Evolutionary conservation across 35 echinoderm and acorn worm species (phyloP).

Genomic region (Apostichopus californicus): DNA sequence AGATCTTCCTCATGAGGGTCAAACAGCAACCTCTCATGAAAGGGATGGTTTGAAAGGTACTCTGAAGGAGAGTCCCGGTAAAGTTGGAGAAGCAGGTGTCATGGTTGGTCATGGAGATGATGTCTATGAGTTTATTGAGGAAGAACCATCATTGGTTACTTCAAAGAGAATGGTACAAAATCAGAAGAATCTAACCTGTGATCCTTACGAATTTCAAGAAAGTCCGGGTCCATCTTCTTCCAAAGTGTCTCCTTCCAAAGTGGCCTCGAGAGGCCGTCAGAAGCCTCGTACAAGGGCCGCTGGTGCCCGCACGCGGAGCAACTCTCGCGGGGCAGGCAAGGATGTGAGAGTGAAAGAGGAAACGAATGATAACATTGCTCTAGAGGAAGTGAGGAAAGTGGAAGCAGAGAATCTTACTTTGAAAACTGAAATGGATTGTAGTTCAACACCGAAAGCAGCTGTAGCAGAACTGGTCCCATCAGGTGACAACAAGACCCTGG

Average conservation of each 20-base stretch:
- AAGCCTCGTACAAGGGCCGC: not conserved
- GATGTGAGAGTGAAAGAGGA: slow-evolving; percentile 37
- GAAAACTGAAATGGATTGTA: slow-evolving; percentile 1
- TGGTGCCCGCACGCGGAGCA: slow-evolving; percentile 25
- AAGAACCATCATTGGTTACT: not conserved
- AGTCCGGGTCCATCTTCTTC: slow-evolving; percentile 50
- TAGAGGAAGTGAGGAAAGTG: slow-evolving; percentile 22
- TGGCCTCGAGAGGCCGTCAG: not conserved
- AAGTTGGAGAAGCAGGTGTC: slow-evolving; percentile 18
- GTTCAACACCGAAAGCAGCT: not conserved
- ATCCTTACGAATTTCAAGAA: slow-evolving; percentile 60
- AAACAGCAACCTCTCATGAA: not conserved
- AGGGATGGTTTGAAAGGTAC: not conserved
- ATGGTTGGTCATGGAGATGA: not conserved
- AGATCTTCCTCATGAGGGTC: not conserved
- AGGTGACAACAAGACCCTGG: not conserved
- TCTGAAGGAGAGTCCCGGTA: not conserved
- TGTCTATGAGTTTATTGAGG: slow-evolving; percentile 55
- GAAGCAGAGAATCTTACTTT: slow-evolving; percentile 1
- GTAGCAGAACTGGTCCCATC: slow-evolving; percentile 43
- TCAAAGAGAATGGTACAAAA: not conserved
- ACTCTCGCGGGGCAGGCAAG: slow-evolving; percentile 35
- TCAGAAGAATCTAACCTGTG: slow-evolving; percentile 21
- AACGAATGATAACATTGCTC: not conserved
- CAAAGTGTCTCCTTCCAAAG: slow-evolving; percentile 26